Evolutionary conservation across 1,140 invertebrate species (phyloP), one percentile per base, ranked within the genome.

Genomic region (Conopomorpha cramerella): DNA sequence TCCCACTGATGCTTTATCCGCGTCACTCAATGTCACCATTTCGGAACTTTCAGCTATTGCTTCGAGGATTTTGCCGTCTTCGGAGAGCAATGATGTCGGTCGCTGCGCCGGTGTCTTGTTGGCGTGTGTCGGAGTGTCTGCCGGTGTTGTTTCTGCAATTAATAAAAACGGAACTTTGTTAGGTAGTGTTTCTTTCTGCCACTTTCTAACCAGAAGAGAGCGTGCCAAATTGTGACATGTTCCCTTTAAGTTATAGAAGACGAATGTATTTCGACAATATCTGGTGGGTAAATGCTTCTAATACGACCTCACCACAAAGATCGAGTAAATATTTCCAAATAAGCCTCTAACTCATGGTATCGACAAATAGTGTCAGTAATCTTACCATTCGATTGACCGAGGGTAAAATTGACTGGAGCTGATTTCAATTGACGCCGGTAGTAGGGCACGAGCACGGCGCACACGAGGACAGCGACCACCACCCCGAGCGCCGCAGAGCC

Each of bases 361-460:
- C n/a, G 19, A 23, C 10, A 23, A 23, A 23, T 23, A 23, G 10
- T 23, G 19, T 23, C 4, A 23, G 31, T 38, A 27, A 18, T 17
- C 39, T 67, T 78, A 86, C 85, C 85, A 54, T 83, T 80, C 3
- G 85, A 87, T 53, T 83, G 74, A 43, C 86, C 85, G 34, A 87
- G 80, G 26, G 83, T 84, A 59, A 88, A 88, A 62, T 85, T 86
- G 14, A 87, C 84, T 12, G 71, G 65, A 40, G 82, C 56, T 38
- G 63, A 52, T 10, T 53, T 38, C 38, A 95, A 87, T 35, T 82
- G 82, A 28, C 82, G 86, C 13, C 85, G 79, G 52, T 92, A 88
- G 64, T 87, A 82, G 11, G 95, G 95, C 12, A 96, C 95, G 10
- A 97, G 77, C 29, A 91, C 76, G 16, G 90, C 49, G 45, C 88